Evolutionary conservation across 2,888 invertebrate genomes (phyloP).

Genomic region (Callyntrura sp.): DNA sequence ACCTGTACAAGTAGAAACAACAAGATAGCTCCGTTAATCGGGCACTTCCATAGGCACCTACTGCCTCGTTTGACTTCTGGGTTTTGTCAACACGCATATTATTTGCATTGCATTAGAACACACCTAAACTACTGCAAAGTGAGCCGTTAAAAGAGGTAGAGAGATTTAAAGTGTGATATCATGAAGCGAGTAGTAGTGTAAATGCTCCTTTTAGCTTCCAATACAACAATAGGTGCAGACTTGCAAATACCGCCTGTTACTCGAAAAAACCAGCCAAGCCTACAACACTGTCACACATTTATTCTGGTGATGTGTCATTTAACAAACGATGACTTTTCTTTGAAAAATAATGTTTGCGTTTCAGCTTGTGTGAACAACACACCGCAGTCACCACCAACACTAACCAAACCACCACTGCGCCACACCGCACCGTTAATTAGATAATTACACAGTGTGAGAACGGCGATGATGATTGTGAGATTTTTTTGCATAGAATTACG

Average conservation of each 20-base stretch:
- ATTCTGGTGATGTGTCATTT: not conserved
- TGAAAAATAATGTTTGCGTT: slow-evolving; percentile 13
- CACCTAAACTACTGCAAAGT: not conserved
- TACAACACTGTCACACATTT: not conserved
- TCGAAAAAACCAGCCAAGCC: not conserved
- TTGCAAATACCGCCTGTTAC: too few relatives aligned
- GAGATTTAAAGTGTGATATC: not conserved
- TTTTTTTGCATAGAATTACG: slow-evolving; percentile 23
- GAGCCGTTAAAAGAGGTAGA: not conserved
- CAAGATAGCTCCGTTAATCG: not conserved
- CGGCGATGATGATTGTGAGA: slow-evolving; percentile 54
- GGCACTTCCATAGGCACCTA: slow-evolving; percentile 1
- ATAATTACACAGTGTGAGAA: slow-evolving; percentile 70
- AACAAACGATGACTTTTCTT: slow-evolving; percentile 6
- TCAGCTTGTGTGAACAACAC: slow-evolving; percentile 41
- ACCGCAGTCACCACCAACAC: slow-evolving; percentile 22
- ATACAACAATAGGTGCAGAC: not conserved
- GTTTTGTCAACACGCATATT: not conserved
- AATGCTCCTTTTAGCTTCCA: not conserved
- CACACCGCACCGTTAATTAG: slow-evolving; percentile 73
- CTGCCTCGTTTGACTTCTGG: slow-evolving; percentile 18
- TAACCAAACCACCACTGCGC: slow-evolving; percentile 16
- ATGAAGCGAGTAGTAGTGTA: not conserved
- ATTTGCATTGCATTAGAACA: not conserved
- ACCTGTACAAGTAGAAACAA: too few relatives aligned